phyloP scores from a whole-genome alignment of 2,113 vertebrate genomes.

The Heterochromis multidens region DNA sequence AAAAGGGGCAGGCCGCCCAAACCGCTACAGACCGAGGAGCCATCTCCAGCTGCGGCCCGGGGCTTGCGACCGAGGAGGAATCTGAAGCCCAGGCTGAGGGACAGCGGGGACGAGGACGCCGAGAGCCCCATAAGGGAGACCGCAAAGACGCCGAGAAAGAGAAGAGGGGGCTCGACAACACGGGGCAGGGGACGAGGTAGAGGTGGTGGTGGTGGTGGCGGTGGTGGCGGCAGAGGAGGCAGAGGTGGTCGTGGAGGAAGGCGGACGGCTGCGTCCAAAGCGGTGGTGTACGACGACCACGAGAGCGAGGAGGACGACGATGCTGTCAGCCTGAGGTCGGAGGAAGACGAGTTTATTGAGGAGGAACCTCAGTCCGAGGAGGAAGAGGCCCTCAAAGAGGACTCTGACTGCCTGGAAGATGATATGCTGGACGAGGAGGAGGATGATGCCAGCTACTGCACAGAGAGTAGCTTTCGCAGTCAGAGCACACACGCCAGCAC shows the following conservation, averaged over 20 bases:
- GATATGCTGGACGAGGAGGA: slow-evolving; percentile 80
- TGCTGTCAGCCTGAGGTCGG: slow-evolving; percentile 81
- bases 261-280: slow-evolving; percentile 74
- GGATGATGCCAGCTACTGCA: slow-evolving; percentile 92
- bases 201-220: slow-evolving; percentile 71
- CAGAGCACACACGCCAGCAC: slow-evolving; percentile 95
- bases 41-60: slow-evolving; percentile 79
- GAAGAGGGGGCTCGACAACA: slow-evolving; percentile 52
- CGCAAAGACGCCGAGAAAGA: slow-evolving; percentile 48
- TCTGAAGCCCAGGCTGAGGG: slow-evolving; percentile 78
- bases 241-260: slow-evolving; percentile 78
- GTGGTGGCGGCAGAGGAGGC: slow-evolving; percentile 78
- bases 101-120: slow-evolving; percentile 82
- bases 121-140: slow-evolving; percentile 74
- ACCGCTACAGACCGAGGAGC: slow-evolving; percentile 78
- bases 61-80: slow-evolving; percentile 85
- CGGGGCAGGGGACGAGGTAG: slow-evolving; percentile 85
- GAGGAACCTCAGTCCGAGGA: slow-evolving; percentile 84
- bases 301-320: slow-evolving; percentile 90
- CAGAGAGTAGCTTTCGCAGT: slow-evolving; percentile 97
- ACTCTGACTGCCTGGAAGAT: slow-evolving; percentile 80
- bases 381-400: slow-evolving; percentile 84
- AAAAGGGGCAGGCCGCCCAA: slow-evolving; percentile 96
- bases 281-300: slow-evolving; percentile 96
- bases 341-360: slow-evolving; percentile 86